A percentile compares a stretch with the other conserved stretches of the same genome.
phyloP scores from a whole-genome alignment of 2,113 vertebrate genomes.

The Cynopterus brachyotis region DNA sequence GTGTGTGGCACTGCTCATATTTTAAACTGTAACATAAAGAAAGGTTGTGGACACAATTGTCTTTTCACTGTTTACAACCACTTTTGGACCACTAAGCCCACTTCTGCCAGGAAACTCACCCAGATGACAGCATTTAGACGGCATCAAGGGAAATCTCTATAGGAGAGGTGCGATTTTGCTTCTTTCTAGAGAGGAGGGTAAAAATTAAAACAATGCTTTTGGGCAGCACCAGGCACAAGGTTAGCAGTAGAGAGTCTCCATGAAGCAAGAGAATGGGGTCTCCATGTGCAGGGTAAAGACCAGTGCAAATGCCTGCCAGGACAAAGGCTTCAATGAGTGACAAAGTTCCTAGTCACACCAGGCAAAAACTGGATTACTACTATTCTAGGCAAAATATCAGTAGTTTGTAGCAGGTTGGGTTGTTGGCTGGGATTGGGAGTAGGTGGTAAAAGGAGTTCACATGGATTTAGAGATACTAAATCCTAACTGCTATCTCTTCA shows the following conservation, averaged over 20 bases:
- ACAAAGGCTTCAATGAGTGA: not conserved
- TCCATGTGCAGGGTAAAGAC: not conserved
- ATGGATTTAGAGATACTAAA: not conserved
- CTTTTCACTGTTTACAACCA: not conserved
- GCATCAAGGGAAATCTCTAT: not conserved
- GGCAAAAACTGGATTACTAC: not conserved
- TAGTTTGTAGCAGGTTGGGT: not conserved
- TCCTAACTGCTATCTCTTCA: not conserved
- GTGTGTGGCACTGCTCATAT: no score
- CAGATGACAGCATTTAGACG: not conserved
- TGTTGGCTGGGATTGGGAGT: not conserved
- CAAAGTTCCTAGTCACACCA: accelerated
- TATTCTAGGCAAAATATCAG: accelerated
- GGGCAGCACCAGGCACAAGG: not conserved
- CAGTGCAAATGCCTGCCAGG: not conserved
- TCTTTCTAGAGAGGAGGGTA: not conserved
- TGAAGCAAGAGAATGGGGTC: not conserved
- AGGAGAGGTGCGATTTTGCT: not conserved
- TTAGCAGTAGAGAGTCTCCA: not conserved
- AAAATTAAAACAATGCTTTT: not conserved
- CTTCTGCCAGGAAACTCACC: not conserved
- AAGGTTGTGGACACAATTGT: not conserved
- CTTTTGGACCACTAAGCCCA: not conserved
- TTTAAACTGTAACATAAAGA: not conserved
- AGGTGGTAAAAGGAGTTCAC: not conserved